These are phyloP conservation scores for Pelosia muscerda DNA, from an alignment of 2,888 invertebrate genomes.

Conservation along the genomic window DNA sequence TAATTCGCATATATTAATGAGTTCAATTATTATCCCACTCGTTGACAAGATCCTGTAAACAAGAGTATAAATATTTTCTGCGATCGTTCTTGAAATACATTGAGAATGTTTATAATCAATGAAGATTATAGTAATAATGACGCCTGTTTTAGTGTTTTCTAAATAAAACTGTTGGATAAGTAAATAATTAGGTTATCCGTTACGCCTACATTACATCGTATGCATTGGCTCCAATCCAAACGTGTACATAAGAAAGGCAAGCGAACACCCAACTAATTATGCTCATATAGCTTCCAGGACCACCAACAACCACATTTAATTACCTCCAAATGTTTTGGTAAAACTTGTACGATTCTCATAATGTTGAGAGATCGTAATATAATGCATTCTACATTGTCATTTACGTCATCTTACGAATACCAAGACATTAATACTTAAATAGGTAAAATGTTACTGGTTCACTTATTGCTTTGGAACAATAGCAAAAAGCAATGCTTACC, in stretches of 20 bases:
- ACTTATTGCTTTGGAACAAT: not conserved
- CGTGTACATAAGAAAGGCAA: constrained; percentile 28
- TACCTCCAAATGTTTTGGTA: constrained; percentile 50
- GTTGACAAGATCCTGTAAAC: not conserved
- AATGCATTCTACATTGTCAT: not conserved
- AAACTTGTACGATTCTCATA: not conserved
- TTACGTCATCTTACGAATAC: not conserved
- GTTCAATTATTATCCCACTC: constrained; percentile 34
- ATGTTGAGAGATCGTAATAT: not conserved
- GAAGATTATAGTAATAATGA: constrained; percentile 8
- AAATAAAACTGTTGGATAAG: constrained; percentile 30
- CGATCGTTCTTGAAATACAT: not conserved
- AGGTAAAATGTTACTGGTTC: not conserved
- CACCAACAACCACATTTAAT: constrained; percentile 11
- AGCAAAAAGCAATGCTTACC: not conserved
- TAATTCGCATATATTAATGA: constrained; percentile 25
- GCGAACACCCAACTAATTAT: constrained; percentile 24
- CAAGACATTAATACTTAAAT: not conserved
- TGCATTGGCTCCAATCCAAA: constrained; percentile 35
- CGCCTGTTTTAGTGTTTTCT: constrained; percentile 11
- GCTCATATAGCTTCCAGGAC: constrained; percentile 2
- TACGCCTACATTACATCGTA: constrained; percentile 23
- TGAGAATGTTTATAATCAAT: not conserved
- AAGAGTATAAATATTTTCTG: not conserved
- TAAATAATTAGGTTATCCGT: constrained; percentile 28